Evolutionary conservation across 1,140 invertebrate species (phyloP), one percentile per base, ranked within the genome.

Genomic region (Delia radicum): DNA sequence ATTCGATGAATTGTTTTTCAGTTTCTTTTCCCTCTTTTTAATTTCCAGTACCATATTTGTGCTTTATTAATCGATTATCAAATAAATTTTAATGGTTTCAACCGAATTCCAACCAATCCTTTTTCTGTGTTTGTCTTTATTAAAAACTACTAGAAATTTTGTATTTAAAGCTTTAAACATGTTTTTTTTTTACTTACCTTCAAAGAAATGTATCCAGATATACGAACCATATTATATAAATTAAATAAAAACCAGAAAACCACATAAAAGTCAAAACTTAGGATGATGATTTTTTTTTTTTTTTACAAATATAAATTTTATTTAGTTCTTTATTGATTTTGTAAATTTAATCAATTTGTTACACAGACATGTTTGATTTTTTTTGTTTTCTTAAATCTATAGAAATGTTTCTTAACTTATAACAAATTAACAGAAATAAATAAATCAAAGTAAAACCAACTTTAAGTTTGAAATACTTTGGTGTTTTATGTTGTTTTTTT

Each of bases 241-340:
- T 62, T 62, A 27, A 62, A 62, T 6, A 62, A 62, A n/a, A n/a
- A n/a, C n/a, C n/a, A n/a, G n/a, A n/a, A n/a, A n/a, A n/a, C n/a
- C n/a, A n/a, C n/a, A n/a, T 28, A 28, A 67, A 33, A 33, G 27
- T 67, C 63, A 33, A 33, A 29, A 67, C 13, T 28, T 67, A 28
- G 21, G 21, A 28, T 29, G 27, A 29, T 29, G 63, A 28, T 63
- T 63, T 24, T 63, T 63, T 24, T 37, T 31, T 71, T 71, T 71
- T 71, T 65, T 73, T 76, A 76, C 48, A 76, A 76, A 76, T 76
- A 76, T 76, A 76, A 76, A 76, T 76, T 61, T 48, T 71, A 31
- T 72, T 76, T 33, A 62, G 67, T 55, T 42, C n/a, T 61, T 72
- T 28, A 31, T 73, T 46, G 42, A 29, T 67, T 33, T 29, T 33